phyloP scores from a whole-genome alignment of 2,113 vertebrate species.

The Ictalurus punctatus region DNA sequence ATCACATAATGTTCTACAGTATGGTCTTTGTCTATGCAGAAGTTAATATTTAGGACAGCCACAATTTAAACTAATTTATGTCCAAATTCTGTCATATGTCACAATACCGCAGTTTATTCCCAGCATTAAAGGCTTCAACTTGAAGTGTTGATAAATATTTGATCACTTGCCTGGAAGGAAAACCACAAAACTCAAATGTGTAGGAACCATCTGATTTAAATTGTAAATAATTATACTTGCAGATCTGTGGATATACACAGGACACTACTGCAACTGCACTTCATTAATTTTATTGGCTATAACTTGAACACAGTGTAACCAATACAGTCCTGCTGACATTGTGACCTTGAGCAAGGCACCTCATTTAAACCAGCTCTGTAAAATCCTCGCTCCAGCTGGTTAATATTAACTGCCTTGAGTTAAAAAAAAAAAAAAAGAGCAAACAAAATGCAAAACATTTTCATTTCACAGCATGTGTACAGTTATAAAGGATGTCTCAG shows the following conservation, averaged over 20 bases:
- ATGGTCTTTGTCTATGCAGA: not conserved
- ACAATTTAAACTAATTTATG: not conserved
- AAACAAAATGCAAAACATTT: not conserved
- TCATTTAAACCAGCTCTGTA: not conserved
- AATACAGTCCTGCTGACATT: not conserved
- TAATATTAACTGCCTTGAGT: slow-evolving; percentile 2
- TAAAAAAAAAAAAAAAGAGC: not conserved
- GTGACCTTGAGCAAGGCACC: not conserved
- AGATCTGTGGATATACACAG: not conserved
- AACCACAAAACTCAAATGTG: not conserved
- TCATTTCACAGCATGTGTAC: not conserved
- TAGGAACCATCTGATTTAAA: not conserved
- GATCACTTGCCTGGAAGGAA: not conserved
- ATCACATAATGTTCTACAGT: not conserved
- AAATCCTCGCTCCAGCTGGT: not conserved
- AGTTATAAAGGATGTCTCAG: not conserved
- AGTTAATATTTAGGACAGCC: not conserved
- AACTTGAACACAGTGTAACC: not conserved
- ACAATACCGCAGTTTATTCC: not conserved
- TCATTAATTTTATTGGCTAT: not conserved
- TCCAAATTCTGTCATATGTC: not conserved
- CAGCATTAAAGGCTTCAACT: not conserved
- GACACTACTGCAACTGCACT: not conserved
- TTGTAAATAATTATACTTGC: not conserved
- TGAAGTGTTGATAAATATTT: not conserved